A percentile compares a stretch with the other conserved stretches of the same genome.
Evolutionary conservation across 2,113 vertebrate species (phyloP).

Genomic region (Crotophaga sulcirostris): DNA sequence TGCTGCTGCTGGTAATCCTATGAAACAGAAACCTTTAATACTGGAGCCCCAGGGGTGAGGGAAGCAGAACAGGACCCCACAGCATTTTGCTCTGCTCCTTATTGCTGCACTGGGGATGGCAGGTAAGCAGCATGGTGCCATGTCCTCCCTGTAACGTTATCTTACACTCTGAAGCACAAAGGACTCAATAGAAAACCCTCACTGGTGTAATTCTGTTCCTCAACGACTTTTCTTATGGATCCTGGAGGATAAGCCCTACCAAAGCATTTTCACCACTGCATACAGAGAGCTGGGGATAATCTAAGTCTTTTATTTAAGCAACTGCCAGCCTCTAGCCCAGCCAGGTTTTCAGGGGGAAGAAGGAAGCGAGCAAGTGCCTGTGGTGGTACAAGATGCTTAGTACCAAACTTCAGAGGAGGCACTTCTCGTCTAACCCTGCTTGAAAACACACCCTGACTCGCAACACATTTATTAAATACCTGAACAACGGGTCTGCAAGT

Average conservation of each 20-base stretch:
- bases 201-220: neutral
- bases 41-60: neutral
- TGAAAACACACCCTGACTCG: neutral
- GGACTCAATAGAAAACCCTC: conserved; percentile 24
- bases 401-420: neutral
- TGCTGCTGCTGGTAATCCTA: neutral
- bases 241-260: neutral
- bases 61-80: neutral
- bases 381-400: neutral
- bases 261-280: neutral
- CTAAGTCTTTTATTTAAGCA: neutral
- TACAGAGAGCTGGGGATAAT: neutral
- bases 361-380: fast-evolving
- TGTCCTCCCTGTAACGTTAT: neutral
- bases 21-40: neutral
- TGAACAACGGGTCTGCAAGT: neutral
- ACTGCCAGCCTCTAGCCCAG: neutral
- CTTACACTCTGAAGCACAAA: neutral
- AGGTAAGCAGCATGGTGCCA: fast-evolving
- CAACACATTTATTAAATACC: neutral
- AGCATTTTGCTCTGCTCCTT: neutral
- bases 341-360: neutral
- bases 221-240: conserved; percentile 50
- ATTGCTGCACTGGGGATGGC: neutral
- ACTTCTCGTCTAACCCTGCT: neutral